Evolutionary conservation across 2,888 invertebrate species (phyloP).

Genomic region (Unio pictorum): DNA sequence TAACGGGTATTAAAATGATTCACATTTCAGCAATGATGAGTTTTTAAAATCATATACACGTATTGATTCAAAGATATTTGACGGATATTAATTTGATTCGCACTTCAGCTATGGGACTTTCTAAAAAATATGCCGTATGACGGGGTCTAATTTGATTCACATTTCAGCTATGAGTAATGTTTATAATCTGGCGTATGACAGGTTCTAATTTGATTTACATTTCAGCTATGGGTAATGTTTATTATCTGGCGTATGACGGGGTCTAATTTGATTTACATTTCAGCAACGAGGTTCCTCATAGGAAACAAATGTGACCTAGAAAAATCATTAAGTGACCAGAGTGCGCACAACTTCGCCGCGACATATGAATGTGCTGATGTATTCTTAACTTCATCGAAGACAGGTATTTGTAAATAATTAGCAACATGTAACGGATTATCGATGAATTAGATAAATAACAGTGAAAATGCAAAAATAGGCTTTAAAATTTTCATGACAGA

Average conservation of each 20-base stretch:
- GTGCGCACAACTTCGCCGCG: constrained; percentile 36
- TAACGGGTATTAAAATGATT: too few species aligned
- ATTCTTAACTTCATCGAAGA: constrained; percentile 45
- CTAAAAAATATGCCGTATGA: too few species aligned
- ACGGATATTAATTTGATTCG: constrained; percentile 1
- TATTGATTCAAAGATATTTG: neutral
- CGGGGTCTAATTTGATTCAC: too few species aligned
- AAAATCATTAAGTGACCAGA: constrained; percentile 20
- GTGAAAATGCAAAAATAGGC: too few species aligned
- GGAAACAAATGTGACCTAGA: constrained; percentile 50
- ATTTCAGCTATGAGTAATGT: neutral
- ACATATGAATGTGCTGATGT: constrained; percentile 41
- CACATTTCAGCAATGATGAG: too few species aligned
- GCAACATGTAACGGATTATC: too few species aligned
- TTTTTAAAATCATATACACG: too few species aligned
- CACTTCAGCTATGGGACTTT: too few species aligned
- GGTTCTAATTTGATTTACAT: constrained; percentile 3
- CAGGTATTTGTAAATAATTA: constrained; percentile 26
- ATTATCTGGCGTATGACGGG: too few species aligned
- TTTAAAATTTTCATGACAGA: too few species aligned
- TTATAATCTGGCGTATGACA: neutral
- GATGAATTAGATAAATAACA: too few species aligned
- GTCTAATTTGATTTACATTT: too few species aligned
- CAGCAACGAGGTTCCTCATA: constrained; percentile 29
- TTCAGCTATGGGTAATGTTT: constrained; percentile 29